Percentiles rank a stretch among this genome's conserved stretches.
Conservation (phyloP, 2,888 invertebrate genomes). For the Hirtodrosophila cameraria region DNA sequence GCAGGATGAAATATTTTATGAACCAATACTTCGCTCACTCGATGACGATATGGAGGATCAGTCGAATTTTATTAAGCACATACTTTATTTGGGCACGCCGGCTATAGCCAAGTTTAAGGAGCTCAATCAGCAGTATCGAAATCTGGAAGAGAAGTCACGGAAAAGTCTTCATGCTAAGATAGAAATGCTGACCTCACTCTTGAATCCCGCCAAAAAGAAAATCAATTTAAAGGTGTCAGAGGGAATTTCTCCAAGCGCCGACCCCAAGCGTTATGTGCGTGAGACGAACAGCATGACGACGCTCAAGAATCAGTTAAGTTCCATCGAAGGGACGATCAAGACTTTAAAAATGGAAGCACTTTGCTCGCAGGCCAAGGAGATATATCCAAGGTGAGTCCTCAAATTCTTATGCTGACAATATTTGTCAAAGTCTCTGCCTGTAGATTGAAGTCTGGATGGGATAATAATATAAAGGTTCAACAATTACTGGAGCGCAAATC, state of each 20-base stretch:
- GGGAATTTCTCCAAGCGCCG: neutral
- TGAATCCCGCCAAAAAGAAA: too few species aligned
- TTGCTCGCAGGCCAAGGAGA: conserved; percentile 78
- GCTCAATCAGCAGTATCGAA: conserved; percentile 67
- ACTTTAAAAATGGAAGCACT: conserved; percentile 79
- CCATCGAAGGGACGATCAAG: conserved; percentile 77
- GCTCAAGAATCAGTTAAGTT: conserved; percentile 71
- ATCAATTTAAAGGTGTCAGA: too few species aligned
- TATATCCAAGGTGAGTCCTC: conserved; percentile 78
- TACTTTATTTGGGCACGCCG: conserved; percentile 81
- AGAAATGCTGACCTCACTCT: neutral
- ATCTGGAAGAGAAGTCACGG: conserved; percentile 73
- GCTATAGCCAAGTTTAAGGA: conserved; percentile 77
- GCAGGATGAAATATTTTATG: too few species aligned
- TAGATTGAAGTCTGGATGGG: conserved; percentile 75
- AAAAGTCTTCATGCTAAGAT: conserved; percentile 47
- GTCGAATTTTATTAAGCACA: conserved; percentile 78
- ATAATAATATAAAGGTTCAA: conserved; percentile 73
- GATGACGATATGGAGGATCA: conserved; percentile 82
- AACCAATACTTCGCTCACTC: conserved; percentile 80
- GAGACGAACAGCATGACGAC: conserved; percentile 81
- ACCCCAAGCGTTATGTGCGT: conserved; percentile 77
- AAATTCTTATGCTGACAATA: too few species aligned
- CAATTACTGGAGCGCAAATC: conserved; percentile 64
- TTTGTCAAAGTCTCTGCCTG: neutral